Evolutionary conservation across 2,113 vertebrate species (phyloP).

Genomic region (Actenoides lindsayi): DNA sequence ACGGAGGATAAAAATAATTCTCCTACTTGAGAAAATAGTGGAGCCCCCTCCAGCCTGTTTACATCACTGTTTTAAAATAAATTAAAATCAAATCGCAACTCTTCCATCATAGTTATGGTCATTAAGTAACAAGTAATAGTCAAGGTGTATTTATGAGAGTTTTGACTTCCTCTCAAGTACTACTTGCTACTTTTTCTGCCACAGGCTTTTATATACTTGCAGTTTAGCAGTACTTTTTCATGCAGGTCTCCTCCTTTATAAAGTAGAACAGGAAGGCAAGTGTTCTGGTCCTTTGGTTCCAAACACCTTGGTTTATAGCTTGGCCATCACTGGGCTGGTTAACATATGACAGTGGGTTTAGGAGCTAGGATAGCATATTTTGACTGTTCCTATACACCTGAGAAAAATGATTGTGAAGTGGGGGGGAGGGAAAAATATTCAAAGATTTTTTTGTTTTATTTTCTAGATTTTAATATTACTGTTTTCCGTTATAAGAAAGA

Average conservation of each 20-base stretch:
- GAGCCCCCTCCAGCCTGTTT: neutral
- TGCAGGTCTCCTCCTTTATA: neutral
- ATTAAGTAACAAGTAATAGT: neutral
- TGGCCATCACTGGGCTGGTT: neutral
- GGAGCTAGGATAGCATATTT: neutral
- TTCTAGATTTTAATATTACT: constrained; percentile 83
- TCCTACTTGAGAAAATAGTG: neutral
- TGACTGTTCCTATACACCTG: neutral
- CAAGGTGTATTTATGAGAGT: neutral
- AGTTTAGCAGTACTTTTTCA: neutral
- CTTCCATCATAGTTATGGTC: neutral
- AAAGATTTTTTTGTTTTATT: neutral
- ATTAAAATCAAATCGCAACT: neutral
- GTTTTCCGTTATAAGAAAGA: constrained; percentile 89
- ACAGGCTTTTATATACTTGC: neutral
- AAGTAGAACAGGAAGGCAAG: neutral
- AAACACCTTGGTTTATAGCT: neutral
- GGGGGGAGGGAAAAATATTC: neutral
- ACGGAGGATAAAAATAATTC: neutral
- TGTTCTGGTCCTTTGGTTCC: neutral
- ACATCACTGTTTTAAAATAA: neutral
- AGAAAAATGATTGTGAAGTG: neutral
- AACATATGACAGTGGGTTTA: neutral
- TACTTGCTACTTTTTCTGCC: neutral
- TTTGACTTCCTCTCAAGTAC: neutral